Evolutionary conservation across 2,797 vertebrate genomes (phyloP), one percentile per base, ranked within the genome.

Genomic region (Apogon talboti): DNA sequence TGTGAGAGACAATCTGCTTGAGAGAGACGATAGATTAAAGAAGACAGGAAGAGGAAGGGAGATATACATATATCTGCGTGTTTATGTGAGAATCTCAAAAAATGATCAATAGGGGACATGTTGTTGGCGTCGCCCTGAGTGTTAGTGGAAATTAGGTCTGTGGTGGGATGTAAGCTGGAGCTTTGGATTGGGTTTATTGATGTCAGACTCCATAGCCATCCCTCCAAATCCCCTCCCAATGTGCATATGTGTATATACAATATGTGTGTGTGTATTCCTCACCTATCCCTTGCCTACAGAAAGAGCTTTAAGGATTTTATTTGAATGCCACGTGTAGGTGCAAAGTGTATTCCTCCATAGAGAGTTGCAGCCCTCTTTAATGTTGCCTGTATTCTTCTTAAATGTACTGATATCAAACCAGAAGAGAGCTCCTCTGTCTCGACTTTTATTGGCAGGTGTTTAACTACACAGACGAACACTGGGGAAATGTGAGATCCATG

Each of bases 251-350:
- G 28, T 42, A 28, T 45, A 19, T 38, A 30, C 28, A 30, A n/a
- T 40, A 30, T 51, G 35, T 43, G 47, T 43, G 47, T 43, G 43
- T 48, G 54, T 21, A 41, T 24, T 78, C 74, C 59, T 78, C 68
- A 72, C 68, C 68, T 51, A 60, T 66, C 37, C 64, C 70, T 41
- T 63, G 43, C 46, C 61, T 78, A 65, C 56, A 70, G 48, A 74
- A 74, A 67, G 64, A 66, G 79, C 74, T 83, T 81, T 75, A 81
- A 73, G 59, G 78, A 69, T 80, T 85, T 81, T 78, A 84, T 81
- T 82, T 82, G 76, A 84, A 82, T 1, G 15, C 65, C 19, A 58
- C 67, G 63, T 65, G 64, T 70, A 76, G 71, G 81, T 82, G 76
- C 76, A 78, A 79, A 74, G 53, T 74, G 52, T 74, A 61, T 83